Conservation (phyloP, 2,113 vertebrate genomes). For the Gyps fulvus region DNA sequence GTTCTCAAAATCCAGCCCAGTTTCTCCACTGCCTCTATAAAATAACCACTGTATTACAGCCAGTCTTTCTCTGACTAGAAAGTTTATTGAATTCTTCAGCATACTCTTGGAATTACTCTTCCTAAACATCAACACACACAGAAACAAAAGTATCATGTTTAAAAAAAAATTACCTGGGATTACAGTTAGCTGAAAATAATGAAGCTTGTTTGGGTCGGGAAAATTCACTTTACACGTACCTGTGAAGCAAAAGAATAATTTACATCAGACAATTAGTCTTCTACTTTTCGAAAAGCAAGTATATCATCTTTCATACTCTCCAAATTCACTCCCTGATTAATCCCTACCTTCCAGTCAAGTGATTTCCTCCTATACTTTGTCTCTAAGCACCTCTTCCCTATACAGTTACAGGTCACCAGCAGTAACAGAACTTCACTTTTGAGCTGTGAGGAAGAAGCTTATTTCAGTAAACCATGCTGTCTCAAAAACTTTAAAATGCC, state of each 20-base stretch:
- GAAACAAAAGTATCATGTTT: not conserved
- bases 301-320: not conserved
- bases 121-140: not conserved
- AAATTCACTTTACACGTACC: conserved; percentile 95
- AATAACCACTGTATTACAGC: not conserved
- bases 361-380: not conserved
- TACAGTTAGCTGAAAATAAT: conserved; percentile 91
- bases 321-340: not conserved
- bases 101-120: not conserved
- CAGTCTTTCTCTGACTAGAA: not conserved
- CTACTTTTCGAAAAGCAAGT: not conserved
- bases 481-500: not conserved
- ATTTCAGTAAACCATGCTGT: not conserved
- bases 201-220: conserved; percentile 92
- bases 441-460: not conserved
- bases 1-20: not conserved
- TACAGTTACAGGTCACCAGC: not conserved
- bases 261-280: not conserved
- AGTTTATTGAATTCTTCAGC: not conserved
- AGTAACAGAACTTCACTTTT: not conserved
- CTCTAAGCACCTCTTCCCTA: not conserved
- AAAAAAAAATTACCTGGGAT: conserved; percentile 84
- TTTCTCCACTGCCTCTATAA: not conserved
- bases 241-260: conserved; percentile 60
- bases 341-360: not conserved